phyloP scores from a whole-genome alignment of 2,797 vertebrate genomes.

The Notolabrus celidotus region DNA sequence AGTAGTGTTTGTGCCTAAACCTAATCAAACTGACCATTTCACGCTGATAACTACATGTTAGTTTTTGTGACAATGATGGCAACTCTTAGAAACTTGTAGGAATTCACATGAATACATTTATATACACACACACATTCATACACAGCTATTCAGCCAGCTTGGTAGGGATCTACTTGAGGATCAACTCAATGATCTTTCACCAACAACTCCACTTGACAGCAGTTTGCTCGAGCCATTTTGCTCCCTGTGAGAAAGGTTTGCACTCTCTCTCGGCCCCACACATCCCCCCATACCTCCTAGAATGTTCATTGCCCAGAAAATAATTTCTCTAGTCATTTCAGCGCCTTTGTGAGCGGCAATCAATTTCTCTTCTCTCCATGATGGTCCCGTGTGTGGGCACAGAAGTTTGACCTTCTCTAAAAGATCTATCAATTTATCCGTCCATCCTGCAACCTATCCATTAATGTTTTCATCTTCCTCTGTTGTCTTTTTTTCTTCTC shows the following conservation, averaged over 20 bases:
- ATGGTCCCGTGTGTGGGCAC: slow-evolving; percentile 85
- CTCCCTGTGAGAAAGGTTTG: slow-evolving; percentile 77
- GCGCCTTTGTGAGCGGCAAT: slow-evolving; percentile 88
- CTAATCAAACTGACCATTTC: neutral
- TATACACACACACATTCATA: slow-evolving; percentile 14
- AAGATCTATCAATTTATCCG: slow-evolving; percentile 90
- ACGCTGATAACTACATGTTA: neutral
- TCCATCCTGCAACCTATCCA: slow-evolving; percentile 89
- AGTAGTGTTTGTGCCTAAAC: neutral
- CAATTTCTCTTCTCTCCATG: slow-evolving; percentile 90
- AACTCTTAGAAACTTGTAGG: neutral
- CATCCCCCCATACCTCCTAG: slow-evolving; percentile 66
- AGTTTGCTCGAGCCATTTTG: slow-evolving; percentile 81
- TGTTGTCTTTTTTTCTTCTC: slow-evolving; percentile 73
- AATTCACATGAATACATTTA: slow-evolving; percentile 15
- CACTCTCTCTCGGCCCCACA: slow-evolving; percentile 56
- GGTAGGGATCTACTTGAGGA: slow-evolving; percentile 53
- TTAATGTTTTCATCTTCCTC: slow-evolving; percentile 87
- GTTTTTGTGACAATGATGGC: neutral
- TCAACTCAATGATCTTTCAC: slow-evolving; percentile 71
- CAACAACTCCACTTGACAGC: slow-evolving; percentile 82
- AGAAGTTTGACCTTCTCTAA: slow-evolving; percentile 90
- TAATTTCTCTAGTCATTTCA: slow-evolving; percentile 90
- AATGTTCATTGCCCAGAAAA: slow-evolving; percentile 90
- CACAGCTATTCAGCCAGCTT: slow-evolving; percentile 24